These are phyloP conservation scores for Distichodus sexfasciatus DNA, from an alignment of 2,797 vertebrate species.

Conservation along the genomic window DNA sequence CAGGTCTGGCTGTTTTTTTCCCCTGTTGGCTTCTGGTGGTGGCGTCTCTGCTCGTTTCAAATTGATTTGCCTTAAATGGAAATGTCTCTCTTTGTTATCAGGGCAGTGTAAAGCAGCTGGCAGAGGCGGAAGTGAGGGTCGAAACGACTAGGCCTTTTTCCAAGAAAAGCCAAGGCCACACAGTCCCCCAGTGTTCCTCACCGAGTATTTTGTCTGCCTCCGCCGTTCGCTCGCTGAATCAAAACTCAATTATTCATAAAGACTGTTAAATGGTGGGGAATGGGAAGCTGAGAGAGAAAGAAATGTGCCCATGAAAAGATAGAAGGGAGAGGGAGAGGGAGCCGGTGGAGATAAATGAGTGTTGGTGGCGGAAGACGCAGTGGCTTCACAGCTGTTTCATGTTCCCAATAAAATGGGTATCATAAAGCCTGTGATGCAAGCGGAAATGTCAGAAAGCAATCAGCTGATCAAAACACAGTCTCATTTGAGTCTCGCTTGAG, in stretches of 20 bases:
- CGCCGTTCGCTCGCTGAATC: constrained; percentile 46
- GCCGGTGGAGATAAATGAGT: constrained; percentile 33
- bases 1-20: neutral
- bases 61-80: constrained; percentile 35
- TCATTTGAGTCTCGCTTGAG: constrained; percentile 1
- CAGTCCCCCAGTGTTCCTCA: constrained; percentile 29
- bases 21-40: neutral
- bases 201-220: constrained; percentile 48
- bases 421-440: constrained; percentile 43
- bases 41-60: constrained; percentile 1
- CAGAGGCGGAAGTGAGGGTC: constrained; percentile 31
- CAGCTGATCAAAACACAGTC: constrained; percentile 6
- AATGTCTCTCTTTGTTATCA: constrained; percentile 26
- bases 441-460: constrained; percentile 30
- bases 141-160: constrained; percentile 30
- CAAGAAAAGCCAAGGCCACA: neutral
- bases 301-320: constrained; percentile 34
- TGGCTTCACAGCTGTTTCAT: constrained; percentile 54
- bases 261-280: constrained; percentile 52
- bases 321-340: neutral
- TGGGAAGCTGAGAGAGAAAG: constrained; percentile 48
- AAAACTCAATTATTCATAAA: constrained; percentile 57
- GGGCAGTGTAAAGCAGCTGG: constrained; percentile 21
- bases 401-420: constrained; percentile 45
- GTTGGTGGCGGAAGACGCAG: constrained; percentile 42